These are phyloP conservation scores for Erythrocercus mccallii DNA, from an alignment of 2,113 vertebrate species.

Conservation along the genomic window DNA sequence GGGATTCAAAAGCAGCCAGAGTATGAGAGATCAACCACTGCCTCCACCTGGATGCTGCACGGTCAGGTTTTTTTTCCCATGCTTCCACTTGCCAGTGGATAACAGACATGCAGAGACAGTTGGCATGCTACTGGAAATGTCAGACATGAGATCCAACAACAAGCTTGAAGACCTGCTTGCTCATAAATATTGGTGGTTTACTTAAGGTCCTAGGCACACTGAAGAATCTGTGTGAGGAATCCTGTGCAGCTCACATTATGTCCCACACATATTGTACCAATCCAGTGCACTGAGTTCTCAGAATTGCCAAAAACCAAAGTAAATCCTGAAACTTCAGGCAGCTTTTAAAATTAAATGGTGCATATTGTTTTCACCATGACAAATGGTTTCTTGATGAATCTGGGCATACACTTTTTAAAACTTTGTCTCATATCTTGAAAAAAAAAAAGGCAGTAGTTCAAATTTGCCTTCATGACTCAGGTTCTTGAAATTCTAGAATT, in stretches of 20 bases:
- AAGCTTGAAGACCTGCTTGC: background rate
- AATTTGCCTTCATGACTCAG: background rate
- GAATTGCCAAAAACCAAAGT: background rate
- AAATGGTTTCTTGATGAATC: background rate
- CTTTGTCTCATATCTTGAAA: background rate
- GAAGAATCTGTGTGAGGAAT: background rate
- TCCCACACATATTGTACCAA: no score
- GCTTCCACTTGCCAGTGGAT: background rate
- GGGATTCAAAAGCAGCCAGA: background rate
- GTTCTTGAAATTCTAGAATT: background rate
- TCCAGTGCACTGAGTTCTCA: background rate
- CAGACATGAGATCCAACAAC: background rate
- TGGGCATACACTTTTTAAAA: background rate
- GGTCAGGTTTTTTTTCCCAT: background rate
- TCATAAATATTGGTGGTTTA: background rate
- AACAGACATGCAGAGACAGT: background rate
- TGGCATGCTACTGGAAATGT: background rate
- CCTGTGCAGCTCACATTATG: background rate
- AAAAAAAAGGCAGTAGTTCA: background rate
- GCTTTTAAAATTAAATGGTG: background rate
- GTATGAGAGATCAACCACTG: rapidly evolving
- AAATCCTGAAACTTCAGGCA: background rate
- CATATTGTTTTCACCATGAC: background rate
- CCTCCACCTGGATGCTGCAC: background rate
- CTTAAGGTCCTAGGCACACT: background rate